Evolutionary conservation across 1,140 invertebrate genomes (phyloP).

Genomic region (Cydia splendana): DNA sequence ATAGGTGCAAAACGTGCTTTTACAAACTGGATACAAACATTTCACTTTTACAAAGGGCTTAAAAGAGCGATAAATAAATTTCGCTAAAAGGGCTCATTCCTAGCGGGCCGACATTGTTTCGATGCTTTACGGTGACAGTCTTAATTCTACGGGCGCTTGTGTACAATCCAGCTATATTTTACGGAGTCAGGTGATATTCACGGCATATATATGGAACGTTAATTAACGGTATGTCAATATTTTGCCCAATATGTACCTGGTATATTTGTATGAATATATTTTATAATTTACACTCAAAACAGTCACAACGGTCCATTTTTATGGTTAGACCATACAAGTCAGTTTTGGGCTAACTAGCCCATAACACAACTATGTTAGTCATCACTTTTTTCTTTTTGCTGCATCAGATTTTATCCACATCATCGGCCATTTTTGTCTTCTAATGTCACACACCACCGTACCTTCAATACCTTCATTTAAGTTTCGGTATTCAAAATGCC

Average conservation of each 20-base stretch:
- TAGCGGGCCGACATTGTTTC: conserved; percentile 22
- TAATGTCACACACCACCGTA: no score
- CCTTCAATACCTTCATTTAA: no score
- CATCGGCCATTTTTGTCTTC: no score
- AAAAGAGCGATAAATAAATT: conserved; percentile 31
- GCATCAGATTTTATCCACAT: no score
- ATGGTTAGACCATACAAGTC: no score
- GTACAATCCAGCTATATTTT: conserved; percentile 22
- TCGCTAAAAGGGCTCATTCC: conserved; percentile 28
- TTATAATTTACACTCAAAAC: no score
- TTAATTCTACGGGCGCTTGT: conserved; percentile 24
- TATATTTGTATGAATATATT: neutral
- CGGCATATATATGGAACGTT: neutral
- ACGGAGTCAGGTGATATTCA: conserved; percentile 1
- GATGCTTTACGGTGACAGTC: conserved; percentile 31
- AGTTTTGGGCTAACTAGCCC: no score
- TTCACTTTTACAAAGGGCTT: conserved; percentile 30
- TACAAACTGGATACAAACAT: neutral
- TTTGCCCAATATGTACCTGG: neutral
- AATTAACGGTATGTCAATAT: neutral
- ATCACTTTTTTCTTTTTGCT: no score
- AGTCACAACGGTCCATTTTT: no score
- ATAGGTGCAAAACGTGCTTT: neutral
- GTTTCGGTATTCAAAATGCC: neutral
- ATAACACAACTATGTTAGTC: no score